Evolutionary conservation across 2,113 vertebrate species (phyloP).

Genomic region (Pyxicephalus adspersus): DNA sequence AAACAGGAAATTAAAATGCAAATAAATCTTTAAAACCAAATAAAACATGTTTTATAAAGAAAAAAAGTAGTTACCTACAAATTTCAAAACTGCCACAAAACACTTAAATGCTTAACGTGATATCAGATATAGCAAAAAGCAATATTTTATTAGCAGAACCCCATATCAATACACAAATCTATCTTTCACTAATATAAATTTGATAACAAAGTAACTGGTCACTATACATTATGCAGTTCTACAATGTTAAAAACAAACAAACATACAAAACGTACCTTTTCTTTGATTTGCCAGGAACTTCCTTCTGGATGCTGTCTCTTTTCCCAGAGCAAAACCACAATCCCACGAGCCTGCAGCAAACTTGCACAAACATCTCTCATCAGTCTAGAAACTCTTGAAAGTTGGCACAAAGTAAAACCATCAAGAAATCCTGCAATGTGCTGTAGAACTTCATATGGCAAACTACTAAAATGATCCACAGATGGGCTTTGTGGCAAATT

Average conservation of each 20-base stretch:
- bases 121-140: no score
- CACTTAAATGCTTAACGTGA: no score
- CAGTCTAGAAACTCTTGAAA: constrained; percentile 89
- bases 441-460: constrained; percentile 91
- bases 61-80: no score
- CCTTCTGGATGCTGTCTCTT: constrained; percentile 75
- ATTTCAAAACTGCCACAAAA: no score
- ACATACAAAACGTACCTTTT: constrained; percentile 79
- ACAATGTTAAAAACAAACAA: background rate
- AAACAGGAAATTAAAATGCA: no score
- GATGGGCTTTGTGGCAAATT: constrained; percentile 71
- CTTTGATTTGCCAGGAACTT: constrained; percentile 91
- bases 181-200: no score
- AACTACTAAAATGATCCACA: constrained; percentile 85
- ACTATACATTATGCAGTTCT: no score
- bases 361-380: constrained; percentile 96
- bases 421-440: constrained; percentile 95
- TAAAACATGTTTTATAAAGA: no score
- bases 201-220: no score
- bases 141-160: no score
- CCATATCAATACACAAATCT: no score
- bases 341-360: constrained; percentile 91
- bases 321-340: constrained; percentile 94
- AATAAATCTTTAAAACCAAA: no score
- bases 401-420: constrained; percentile 95